Percentiles rank a stretch among this genome's conserved stretches.
phyloP scores from a whole-genome alignment of 1,140 invertebrate species.

The Drosophila orena region DNA sequence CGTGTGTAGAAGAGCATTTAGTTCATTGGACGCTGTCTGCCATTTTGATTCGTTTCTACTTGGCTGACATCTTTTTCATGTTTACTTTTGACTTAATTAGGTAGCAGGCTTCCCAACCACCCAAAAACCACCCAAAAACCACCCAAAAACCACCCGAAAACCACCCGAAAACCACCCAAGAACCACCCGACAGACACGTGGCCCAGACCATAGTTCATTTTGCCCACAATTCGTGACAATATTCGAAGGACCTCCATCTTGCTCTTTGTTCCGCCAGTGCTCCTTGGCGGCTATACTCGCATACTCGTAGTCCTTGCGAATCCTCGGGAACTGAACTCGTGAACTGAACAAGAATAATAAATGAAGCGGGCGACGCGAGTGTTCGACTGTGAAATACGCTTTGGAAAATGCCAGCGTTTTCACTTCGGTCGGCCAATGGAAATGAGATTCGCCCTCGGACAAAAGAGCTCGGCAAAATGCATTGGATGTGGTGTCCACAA shows the following conservation, averaged over 20 bases:
- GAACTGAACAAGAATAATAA: slow-evolving; percentile 56
- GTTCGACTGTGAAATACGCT: slow-evolving; percentile 56
- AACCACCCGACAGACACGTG: slow-evolving; percentile 19
- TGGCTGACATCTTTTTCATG: slow-evolving; percentile 64
- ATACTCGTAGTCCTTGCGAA: not conserved
- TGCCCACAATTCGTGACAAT: slow-evolving; percentile 47
- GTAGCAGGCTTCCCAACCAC: not conserved
- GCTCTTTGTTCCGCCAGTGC: slow-evolving; percentile 19
- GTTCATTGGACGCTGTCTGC: slow-evolving; percentile 38
- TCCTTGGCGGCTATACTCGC: not conserved
- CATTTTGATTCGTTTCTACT: slow-evolving; percentile 60
- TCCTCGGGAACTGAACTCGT: slow-evolving; percentile 23
- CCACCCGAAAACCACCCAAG: not conserved
- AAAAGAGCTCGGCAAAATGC: too few relatives aligned
- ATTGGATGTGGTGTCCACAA: not conserved
- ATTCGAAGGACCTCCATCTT: slow-evolving; percentile 28
- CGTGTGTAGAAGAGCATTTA: slow-evolving; percentile 14
- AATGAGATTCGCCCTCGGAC: slow-evolving; percentile 1
- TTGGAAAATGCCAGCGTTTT: slow-evolving; percentile 22
- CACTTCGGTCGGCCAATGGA: not conserved
- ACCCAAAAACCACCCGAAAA: not conserved
- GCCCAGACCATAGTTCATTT: slow-evolving; percentile 34
- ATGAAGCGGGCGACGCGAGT: slow-evolving; percentile 44
- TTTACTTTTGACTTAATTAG: slow-evolving; percentile 75
- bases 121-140: not conserved